A percentile compares a stretch with the other conserved stretches of the same genome.
Conservation (phyloP, 2,113 vertebrate genomes). For the Leucopsar rothschildi region DNA sequence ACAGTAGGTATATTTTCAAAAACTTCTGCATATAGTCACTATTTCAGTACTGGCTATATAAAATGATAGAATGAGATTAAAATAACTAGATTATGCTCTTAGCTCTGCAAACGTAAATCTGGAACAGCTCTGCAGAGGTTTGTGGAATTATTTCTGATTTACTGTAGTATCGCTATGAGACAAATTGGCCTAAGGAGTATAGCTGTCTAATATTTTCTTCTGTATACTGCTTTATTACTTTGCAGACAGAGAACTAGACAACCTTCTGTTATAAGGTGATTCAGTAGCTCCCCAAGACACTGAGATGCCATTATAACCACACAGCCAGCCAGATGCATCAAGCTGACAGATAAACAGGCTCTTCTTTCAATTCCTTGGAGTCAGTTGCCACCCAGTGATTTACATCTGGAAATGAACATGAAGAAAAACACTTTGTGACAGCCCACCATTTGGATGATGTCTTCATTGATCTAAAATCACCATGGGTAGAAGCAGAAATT, state of each 20-base stretch:
- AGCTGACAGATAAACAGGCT: background rate
- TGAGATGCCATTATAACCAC: background rate
- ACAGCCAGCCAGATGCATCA: background rate
- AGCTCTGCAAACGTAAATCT: background rate
- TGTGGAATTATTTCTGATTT: conserved; percentile 27
- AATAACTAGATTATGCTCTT: background rate
- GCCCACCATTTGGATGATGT: background rate
- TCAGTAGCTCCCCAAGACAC: background rate
- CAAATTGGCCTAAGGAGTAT: background rate
- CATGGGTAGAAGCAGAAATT: background rate
- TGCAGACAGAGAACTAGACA: background rate
- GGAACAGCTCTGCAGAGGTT: conserved; percentile 6
- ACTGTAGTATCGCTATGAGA: background rate
- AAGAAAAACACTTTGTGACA: background rate
- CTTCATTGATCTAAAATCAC: background rate
- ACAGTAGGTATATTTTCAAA: background rate
- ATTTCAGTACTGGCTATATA: background rate
- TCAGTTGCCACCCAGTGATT: background rate
- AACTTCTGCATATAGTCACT: background rate
- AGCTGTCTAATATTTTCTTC: conserved; percentile 23
- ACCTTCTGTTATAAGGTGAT: background rate
- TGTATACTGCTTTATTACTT: background rate
- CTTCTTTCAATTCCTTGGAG: background rate
- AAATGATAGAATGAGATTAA: background rate
- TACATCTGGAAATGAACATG: background rate